Evolutionary conservation across 2,113 vertebrate species (phyloP), one percentile per base, ranked within the genome.

Genomic region (Psammodynastes pulverulentus): DNA sequence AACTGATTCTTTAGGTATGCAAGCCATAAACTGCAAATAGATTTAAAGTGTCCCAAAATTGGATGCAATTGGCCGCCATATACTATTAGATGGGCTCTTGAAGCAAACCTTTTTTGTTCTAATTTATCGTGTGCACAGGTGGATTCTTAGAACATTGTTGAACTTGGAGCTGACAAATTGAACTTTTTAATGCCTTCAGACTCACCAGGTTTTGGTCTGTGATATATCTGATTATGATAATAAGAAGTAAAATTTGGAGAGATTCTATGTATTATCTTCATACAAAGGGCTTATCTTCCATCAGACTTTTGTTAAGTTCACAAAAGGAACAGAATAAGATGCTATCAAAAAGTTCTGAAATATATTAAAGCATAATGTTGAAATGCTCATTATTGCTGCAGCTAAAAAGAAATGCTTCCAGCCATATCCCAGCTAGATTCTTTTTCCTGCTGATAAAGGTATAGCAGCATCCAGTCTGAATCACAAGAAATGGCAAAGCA

Each of bases 391-490:
- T 95, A 92, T 17, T 19, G 1, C 26, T 93, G 2, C 45, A 51
- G 93, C 91, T 93, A 91, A 92, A 8, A 10, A 91, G 4, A 8
- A 94, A 86, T 54, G 3, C 48, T 94, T 29, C 53, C 86, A 94
- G 84, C 86, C 46, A 39, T 39, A 15, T 84, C 48, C 10, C 7
- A 88, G 43, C 2, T 3, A 90, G 92, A 92, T 92, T 88, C 93
- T 91, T 90, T 0, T 12, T 90, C 29, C 34, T 94, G 79, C 52
- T 91, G 49, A 51, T 89, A 94, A 95, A 95, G 49, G 87, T 93
- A 95, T 92, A 34, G 26, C 10, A 94, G 24, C 19, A 91, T 58
- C 67, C 89, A 92, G 87, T 49, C 85, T 88, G 91, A 92, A 91
- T 91, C 54, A 72, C 34, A 91, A 56, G 91, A 52, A 84, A 67